phyloP scores from a whole-genome alignment of 2,888 invertebrate species.

The Spisula subtruncata region DNA sequence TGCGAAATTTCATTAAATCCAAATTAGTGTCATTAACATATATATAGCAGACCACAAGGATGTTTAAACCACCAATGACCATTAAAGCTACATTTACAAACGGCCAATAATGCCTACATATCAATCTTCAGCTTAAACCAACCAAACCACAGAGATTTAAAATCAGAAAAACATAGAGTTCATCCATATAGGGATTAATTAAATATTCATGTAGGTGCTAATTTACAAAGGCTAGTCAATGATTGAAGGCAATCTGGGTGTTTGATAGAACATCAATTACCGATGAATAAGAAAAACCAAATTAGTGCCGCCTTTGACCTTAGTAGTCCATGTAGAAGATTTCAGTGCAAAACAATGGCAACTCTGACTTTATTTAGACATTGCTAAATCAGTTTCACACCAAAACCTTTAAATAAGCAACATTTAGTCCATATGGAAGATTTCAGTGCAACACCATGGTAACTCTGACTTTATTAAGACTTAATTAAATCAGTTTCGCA shows the following conservation, averaged over 20 bases:
- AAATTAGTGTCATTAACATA: constrained; percentile 9
- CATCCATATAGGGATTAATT: not conserved
- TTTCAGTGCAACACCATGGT: no score
- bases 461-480: no score
- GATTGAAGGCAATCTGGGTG: not conserved
- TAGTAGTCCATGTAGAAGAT: not conserved
- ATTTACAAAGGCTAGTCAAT: constrained; percentile 11
- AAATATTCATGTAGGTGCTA: constrained; percentile 4
- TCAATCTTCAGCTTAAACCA: not conserved
- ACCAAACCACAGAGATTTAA: not conserved
- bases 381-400: no score
- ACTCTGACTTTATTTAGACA: no score
- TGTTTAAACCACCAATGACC: no score
- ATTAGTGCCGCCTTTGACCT: not conserved
- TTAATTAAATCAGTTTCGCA: no score
- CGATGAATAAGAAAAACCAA: constrained; percentile 5
- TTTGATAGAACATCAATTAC: constrained; percentile 12
- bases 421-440: not conserved
- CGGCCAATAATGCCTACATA: not conserved
- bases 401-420: no score
- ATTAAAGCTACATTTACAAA: not conserved
- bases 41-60: not conserved
- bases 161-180: not conserved
- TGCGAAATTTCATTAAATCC: constrained; percentile 13
- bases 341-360: no score